phyloP scores from a whole-genome alignment of 2,888 invertebrate species.

The Epinotia bilunana region DNA sequence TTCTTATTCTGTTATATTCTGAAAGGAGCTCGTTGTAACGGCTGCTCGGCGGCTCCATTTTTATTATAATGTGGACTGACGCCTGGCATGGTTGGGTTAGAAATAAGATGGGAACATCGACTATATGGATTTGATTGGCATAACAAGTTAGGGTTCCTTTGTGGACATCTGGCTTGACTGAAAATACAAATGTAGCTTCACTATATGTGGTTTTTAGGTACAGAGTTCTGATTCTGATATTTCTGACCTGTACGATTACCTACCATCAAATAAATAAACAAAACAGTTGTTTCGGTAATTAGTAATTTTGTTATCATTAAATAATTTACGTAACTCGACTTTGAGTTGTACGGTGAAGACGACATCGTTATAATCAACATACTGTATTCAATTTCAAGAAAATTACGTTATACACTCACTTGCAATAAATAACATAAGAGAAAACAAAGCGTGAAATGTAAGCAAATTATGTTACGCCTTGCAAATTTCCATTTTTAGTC shows the following conservation, averaged over 20 bases:
- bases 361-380: background rate
- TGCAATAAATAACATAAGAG: too few species aligned
- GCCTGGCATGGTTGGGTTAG: conserved; percentile 6
- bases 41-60: conserved; percentile 36
- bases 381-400: background rate
- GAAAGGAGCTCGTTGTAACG: conserved; percentile 27
- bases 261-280: background rate
- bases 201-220: background rate
- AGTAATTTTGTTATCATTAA: background rate
- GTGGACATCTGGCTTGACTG: background rate
- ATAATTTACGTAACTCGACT: background rate
- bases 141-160: conserved; percentile 18
- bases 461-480: too few species aligned
- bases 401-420: too few species aligned
- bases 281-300: background rate
- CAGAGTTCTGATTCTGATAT: background rate
- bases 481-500: too few species aligned
- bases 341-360: too few species aligned
- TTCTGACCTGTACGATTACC: too few species aligned
- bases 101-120: conserved; percentile 26
- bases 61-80: conserved; percentile 39
- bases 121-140: conserved; percentile 36
- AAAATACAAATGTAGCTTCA: background rate
- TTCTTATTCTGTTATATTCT: conserved; percentile 36
- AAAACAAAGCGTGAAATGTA: too few species aligned